A percentile compares a stretch with the other conserved stretches of the same genome.
These are phyloP conservation scores for Digitonthophagus gazella DNA, from an alignment of 2,888 invertebrate genomes.

Conservation along the genomic window DNA sequence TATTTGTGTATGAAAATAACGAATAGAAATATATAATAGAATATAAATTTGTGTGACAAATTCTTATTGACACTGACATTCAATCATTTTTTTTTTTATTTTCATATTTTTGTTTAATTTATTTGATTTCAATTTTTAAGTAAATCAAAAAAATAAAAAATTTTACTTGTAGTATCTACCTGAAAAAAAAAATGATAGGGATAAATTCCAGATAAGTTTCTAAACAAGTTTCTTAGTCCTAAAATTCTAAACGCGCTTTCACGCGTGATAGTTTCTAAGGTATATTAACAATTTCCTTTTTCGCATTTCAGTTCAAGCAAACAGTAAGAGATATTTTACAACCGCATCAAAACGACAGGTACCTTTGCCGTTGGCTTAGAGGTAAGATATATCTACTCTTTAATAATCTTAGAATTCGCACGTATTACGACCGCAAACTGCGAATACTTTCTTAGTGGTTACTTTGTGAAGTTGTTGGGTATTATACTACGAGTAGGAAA, in stretches of 20 bases:
- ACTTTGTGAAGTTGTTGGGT: background rate
- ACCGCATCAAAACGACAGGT: slow-evolving; percentile 76
- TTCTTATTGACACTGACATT: too few species aligned
- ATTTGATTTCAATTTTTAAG: too few species aligned
- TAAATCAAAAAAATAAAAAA: too few species aligned
- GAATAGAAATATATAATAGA: too few species aligned
- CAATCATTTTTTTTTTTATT: too few species aligned
- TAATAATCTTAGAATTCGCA: background rate
- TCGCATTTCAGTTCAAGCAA: slow-evolving; percentile 66
- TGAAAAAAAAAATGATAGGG: too few species aligned
- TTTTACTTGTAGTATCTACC: too few species aligned
- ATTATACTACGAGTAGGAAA: background rate
- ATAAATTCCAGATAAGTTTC: too few species aligned
- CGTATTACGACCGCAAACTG: background rate
- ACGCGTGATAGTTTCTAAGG: background rate
- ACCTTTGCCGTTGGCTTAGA: slow-evolving; percentile 76
- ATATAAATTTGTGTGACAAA: too few species aligned
- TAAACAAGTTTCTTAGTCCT: background rate
- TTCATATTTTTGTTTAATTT: too few species aligned
- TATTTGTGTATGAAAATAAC: too few species aligned
- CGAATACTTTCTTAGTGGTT: background rate
- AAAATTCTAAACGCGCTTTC: background rate
- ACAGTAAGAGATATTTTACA: slow-evolving; percentile 65
- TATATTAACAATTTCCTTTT: background rate
- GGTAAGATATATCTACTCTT: slow-evolving; percentile 54